Base-by-base conservation (phyloP, 2,888 invertebrate genomes). In the Camptogramma bilineatum region DNA sequence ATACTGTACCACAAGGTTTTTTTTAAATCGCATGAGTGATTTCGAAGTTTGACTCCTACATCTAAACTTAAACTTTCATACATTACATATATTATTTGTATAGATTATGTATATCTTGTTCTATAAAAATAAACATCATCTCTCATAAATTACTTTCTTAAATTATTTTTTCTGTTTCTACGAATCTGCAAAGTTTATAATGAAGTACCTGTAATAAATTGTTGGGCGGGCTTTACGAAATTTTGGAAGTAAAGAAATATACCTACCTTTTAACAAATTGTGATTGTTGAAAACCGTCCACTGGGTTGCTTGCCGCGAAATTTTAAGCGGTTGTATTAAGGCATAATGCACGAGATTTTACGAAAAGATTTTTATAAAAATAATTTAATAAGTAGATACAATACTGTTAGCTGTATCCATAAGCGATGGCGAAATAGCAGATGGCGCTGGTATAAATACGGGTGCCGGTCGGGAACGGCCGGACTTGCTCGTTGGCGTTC, bases 121-220 rank as follows among this genome's bases (percentile, higher is more conserved):
- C n/a, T 21, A 28, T 0, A 10, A 55, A 55, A 55, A 10, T 18
- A 58, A 52, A 31, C 13, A n/a, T 19, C 17, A 0, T 5, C 44
- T 16, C 5, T 13, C 10, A 39, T 39, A 39, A 39, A 39, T 13
- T 39, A 16, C 24, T 42, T 42, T 51, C 28, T n/a, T 9, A 44
- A 13, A 31, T 7, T 46, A 52, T 51, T 44, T 59, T 52, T 44
- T 9, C 50, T 28, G 46, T 52, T 60, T 44, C 50, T 51, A 39
- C 58, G 42, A 64, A 64, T 64, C 39, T 55, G 13, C 39, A 47
- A 70, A 67, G 61, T 70, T 70, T 65, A 61, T 67, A 67, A 70
- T 66, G 62, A 70, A 70, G 63, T 65, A 68, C 68, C 51, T 59
- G 28, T 31, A 28, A 50, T 57, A 62, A 66, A 62, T 66, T 64